Conservation (phyloP, 1,140 invertebrate genomes). For the Nebria ingens region DNA sequence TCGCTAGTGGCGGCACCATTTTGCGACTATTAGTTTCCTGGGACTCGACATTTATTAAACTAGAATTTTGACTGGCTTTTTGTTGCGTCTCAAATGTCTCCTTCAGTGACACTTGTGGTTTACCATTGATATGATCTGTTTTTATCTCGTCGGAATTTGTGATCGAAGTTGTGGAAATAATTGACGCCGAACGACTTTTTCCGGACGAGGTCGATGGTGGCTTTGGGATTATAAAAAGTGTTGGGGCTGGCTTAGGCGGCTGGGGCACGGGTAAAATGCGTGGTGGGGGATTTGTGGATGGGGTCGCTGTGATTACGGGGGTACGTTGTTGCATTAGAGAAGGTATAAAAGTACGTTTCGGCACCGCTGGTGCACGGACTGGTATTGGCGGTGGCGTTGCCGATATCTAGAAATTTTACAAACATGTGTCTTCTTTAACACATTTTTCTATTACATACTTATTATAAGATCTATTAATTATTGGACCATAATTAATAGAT, state of each 20-base stretch:
- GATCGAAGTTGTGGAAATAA: background rate
- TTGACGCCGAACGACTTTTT: conserved; percentile 13
- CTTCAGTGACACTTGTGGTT: no score
- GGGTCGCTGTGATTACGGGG: conserved; percentile 29
- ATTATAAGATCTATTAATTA: no score
- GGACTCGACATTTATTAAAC: background rate
- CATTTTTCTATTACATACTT: no score
- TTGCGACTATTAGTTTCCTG: background rate
- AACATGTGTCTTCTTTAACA: no score
- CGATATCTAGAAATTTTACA: background rate
- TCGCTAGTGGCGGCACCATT: conserved; percentile 15
- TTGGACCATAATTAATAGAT: no score
- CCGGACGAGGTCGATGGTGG: conserved; percentile 21
- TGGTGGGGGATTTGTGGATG: conserved; percentile 19
- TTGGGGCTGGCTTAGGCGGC: conserved; percentile 19
- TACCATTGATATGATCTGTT: no score
- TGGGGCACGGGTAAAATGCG: conserved; percentile 26
- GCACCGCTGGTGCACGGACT: conserved; percentile 36
- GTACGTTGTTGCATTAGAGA: conserved; percentile 33
- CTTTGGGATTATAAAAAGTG: conserved; percentile 13
- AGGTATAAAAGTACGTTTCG: conserved; percentile 30
- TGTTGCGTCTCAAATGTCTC: no score
- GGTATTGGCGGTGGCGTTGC: conserved; percentile 38
- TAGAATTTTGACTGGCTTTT: no score
- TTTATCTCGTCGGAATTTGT: background rate